Evolutionary conservation across 2,888 invertebrate species (phyloP).

Genomic region (Uropetala carovei): DNA sequence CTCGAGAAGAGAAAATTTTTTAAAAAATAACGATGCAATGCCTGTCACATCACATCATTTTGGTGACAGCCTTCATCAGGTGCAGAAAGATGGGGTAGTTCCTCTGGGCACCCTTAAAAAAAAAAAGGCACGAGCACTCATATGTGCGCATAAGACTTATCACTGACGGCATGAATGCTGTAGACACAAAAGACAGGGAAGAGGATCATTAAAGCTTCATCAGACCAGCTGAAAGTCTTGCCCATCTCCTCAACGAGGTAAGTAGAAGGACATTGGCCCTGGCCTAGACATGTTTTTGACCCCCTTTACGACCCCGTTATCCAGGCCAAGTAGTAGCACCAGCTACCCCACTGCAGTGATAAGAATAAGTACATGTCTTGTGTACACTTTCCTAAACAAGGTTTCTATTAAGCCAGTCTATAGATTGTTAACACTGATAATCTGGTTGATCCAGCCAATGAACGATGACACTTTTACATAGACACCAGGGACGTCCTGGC

Average conservation of each 20-base stretch:
- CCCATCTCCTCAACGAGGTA: slow-evolving; percentile 16
- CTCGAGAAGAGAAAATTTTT: slow-evolving; percentile 11
- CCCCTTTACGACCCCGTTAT: not conserved
- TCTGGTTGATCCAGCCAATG: slow-evolving; percentile 98
- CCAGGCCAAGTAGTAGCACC: slow-evolving; percentile 38
- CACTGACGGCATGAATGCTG: not conserved
- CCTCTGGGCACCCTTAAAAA: not conserved
- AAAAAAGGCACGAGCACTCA: slow-evolving; percentile 28
- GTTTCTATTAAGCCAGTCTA: slow-evolving; percentile 73
- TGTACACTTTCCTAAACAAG: not conserved
- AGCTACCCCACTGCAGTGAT: slow-evolving; percentile 45
- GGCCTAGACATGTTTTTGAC: slow-evolving; percentile 36
- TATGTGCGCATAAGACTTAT: not conserved
- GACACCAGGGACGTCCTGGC: slow-evolving; percentile 95
- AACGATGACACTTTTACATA: slow-evolving; percentile 97
- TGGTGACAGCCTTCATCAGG: not conserved
- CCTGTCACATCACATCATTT: not conserved
- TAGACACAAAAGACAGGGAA: slow-evolving; percentile 9
- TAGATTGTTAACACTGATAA: slow-evolving; percentile 95
- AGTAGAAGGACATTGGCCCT: slow-evolving; percentile 18
- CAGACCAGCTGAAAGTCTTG: slow-evolving; percentile 64
- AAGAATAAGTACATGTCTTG: slow-evolving; percentile 36
- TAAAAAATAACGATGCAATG: not conserved
- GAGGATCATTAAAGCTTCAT: slow-evolving; percentile 64
- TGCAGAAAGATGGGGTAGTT: not conserved